These are phyloP conservation scores for Eristalis arbustorum DNA, from an alignment of 2,888 invertebrate genomes.

Conservation along the genomic window DNA sequence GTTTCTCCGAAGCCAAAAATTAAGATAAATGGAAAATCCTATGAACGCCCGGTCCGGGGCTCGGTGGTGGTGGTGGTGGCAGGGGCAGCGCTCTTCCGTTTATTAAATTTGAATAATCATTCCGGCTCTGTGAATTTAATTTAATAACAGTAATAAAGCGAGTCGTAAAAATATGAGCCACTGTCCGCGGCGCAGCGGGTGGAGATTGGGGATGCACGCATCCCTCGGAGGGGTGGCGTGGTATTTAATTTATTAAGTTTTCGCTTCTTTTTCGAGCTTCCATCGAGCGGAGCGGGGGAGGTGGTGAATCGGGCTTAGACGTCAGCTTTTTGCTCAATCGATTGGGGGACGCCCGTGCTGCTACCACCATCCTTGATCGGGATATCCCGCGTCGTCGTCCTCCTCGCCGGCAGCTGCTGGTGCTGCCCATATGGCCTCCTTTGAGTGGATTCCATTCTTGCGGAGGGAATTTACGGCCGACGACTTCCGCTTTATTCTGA, in stretches of 20 bases:
- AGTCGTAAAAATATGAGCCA: conserved; percentile 51
- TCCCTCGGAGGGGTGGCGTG: neutral
- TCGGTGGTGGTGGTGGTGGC: neutral
- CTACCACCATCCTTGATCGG: neutral
- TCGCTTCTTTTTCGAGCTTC: neutral
- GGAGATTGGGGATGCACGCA: neutral
- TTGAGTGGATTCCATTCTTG: neutral
- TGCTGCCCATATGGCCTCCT: neutral
- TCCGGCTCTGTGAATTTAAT: conserved; percentile 59
- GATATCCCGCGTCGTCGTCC: no score
- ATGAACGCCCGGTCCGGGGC: conserved; percentile 22
- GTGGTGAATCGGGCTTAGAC: neutral
- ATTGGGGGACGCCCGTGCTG: neutral
- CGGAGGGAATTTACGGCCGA: neutral
- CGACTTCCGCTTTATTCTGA: neutral
- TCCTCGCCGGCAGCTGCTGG: neutral
- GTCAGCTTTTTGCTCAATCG: neutral
- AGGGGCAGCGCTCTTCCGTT: conserved; percentile 28
- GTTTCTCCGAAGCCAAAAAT: conserved; percentile 32
- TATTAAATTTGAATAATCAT: conserved; percentile 69
- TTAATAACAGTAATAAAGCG: conserved; percentile 62
- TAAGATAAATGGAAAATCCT: conserved; percentile 49
- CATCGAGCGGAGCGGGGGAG: neutral
- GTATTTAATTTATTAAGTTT: conserved; percentile 44
- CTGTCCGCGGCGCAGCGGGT: neutral